Conservation (phyloP, 1,140 invertebrate species). For the Calephelis nemesis region DNA sequence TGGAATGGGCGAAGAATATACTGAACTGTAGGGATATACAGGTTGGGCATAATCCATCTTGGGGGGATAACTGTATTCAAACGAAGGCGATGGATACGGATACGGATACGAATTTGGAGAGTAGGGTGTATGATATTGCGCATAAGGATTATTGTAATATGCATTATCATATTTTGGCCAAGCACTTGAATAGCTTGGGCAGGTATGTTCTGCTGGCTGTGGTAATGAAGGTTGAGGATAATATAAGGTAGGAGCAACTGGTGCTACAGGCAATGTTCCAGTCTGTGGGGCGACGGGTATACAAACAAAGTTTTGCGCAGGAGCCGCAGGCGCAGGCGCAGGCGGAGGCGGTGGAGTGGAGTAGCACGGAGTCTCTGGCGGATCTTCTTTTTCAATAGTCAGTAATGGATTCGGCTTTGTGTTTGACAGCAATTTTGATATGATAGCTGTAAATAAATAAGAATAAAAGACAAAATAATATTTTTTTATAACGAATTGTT, state of each 20-base stretch:
- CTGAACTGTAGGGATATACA: slow-evolving; percentile 16
- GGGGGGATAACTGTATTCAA: slow-evolving; percentile 2
- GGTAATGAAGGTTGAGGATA: slow-evolving; percentile 20
- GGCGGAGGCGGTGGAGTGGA: slow-evolving; percentile 24
- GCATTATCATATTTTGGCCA: slow-evolving; percentile 27
- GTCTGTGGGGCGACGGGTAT: slow-evolving; percentile 22
- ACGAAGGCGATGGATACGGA: slow-evolving; percentile 6
- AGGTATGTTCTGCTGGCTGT: slow-evolving; percentile 30
- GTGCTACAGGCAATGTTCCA: slow-evolving; percentile 25
- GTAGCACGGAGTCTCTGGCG: slow-evolving; percentile 39
- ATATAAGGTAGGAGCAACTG: slow-evolving; percentile 22
- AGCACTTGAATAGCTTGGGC: slow-evolving; percentile 3
- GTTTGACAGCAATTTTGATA: slow-evolving; percentile 31
- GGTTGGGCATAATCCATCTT: slow-evolving; percentile 20
- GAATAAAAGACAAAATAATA: neutral
- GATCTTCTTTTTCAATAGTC: slow-evolving; percentile 22
- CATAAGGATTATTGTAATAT: slow-evolving; percentile 35
- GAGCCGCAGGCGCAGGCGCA: neutral
- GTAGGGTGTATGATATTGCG: slow-evolving; percentile 26
- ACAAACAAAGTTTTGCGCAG: neutral
- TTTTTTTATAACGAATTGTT: too few species aligned
- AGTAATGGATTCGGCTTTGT: slow-evolving; percentile 19
- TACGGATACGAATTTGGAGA: slow-evolving; percentile 18
- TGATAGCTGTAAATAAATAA: slow-evolving; percentile 30
- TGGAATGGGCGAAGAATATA: slow-evolving; percentile 18